phyloP scores from a whole-genome alignment of 2,888 invertebrate genomes.

The Vanessa cardui region DNA sequence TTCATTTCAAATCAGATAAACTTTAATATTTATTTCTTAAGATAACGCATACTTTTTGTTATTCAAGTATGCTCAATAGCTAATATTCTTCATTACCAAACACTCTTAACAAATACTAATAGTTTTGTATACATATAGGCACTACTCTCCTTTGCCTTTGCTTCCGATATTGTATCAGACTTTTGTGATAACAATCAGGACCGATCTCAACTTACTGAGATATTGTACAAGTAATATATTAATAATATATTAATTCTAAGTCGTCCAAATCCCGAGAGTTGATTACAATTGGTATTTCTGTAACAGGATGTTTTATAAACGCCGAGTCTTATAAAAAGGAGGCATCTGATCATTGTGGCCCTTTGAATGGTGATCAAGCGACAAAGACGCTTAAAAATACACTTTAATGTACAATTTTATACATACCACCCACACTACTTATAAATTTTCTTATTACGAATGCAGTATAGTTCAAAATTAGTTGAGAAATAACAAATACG shows the following conservation, averaged over 20 bases:
- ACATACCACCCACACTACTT: constrained; percentile 24
- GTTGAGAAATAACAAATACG: constrained; percentile 22
- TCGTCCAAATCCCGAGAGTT: constrained; percentile 28
- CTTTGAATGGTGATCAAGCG: constrained; percentile 69
- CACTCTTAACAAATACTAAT: too few relatives aligned
- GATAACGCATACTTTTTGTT: too few relatives aligned
- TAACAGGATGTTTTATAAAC: constrained; percentile 48
- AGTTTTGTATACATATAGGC: too few relatives aligned
- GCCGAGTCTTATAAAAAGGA: constrained; percentile 59
- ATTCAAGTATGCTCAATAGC: too few relatives aligned
- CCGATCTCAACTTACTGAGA: too few relatives aligned
- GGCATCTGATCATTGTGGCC: constrained; percentile 64
- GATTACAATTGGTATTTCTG: constrained; percentile 43
- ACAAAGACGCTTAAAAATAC: constrained; percentile 76
- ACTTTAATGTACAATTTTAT: constrained; percentile 55
- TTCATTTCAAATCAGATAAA: too few relatives aligned
- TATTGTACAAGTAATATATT: constrained; percentile 10
- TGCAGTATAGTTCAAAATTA: constrained; percentile 45
- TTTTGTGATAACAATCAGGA: too few relatives aligned
- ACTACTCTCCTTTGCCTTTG: too few relatives aligned
- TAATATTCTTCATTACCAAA: too few relatives aligned
- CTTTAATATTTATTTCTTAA: too few relatives aligned
- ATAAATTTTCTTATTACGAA: constrained; percentile 21
- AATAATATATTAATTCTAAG: constrained; percentile 25
- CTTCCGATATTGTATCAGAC: too few relatives aligned